A percentile compares a stretch with the other conserved stretches of the same genome.
phyloP scores from a whole-genome alignment of 2,113 vertebrate species.

The Myocastor coypus region DNA sequence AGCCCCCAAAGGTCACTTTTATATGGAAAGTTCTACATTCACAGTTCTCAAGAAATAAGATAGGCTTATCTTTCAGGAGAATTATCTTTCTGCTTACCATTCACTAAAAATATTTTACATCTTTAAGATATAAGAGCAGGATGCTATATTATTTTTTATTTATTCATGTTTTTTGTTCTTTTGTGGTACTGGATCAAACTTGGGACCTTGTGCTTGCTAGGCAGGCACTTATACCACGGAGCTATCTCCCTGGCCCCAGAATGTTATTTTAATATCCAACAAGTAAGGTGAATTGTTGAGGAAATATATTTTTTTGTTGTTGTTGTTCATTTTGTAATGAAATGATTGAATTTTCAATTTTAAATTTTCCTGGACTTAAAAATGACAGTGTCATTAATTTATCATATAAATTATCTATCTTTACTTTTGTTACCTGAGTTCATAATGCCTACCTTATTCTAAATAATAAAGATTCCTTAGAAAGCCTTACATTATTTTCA shows the following conservation, averaged over 20 bases:
- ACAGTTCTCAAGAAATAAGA: neutral
- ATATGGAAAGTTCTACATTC: neutral
- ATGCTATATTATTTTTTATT: neutral
- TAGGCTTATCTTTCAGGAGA: neutral
- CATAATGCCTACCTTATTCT: neutral
- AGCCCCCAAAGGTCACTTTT: neutral
- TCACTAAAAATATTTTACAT: slow-evolving; percentile 12
- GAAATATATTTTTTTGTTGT: slow-evolving; percentile 30
- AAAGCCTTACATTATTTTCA: neutral
- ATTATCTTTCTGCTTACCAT: neutral
- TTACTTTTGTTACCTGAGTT: slow-evolving; percentile 36
- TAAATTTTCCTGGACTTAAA: neutral
- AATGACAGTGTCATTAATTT: neutral
- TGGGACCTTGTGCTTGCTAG: too few relatives aligned
- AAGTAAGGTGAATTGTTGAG: neutral
- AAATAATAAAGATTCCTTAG: neutral
- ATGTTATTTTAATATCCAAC: slow-evolving; percentile 17
- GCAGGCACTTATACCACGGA: too few relatives aligned
- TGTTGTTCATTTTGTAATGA: neutral
- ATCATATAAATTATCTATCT: slow-evolving; percentile 38
- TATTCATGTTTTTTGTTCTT: too few relatives aligned
- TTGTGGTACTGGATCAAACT: too few relatives aligned
- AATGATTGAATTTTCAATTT: neutral
- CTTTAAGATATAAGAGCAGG: neutral
- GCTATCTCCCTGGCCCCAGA: neutral